Percentiles rank a stretch among this genome's conserved stretches.
These are phyloP conservation scores for Cerastoderma edule DNA, from an alignment of 2,888 invertebrate genomes.

Conservation along the genomic window DNA sequence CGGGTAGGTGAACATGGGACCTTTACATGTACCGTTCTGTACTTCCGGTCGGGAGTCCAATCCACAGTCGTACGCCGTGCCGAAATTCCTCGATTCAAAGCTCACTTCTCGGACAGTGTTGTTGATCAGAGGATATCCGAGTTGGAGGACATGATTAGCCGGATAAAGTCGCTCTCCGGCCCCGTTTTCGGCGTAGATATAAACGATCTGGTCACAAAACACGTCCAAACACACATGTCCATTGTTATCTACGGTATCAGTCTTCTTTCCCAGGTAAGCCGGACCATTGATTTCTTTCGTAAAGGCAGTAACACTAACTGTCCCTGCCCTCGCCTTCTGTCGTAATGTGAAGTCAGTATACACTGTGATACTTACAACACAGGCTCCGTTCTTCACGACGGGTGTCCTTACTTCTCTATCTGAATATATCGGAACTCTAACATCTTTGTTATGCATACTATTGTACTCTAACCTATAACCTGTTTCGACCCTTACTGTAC, in stretches of 20 bases:
- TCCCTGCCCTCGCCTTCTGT: neutral
- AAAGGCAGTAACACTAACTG: constrained; percentile 10
- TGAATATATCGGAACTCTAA: constrained; percentile 5
- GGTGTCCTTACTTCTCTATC: neutral
- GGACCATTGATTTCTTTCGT: constrained; percentile 6
- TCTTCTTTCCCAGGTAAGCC: constrained; percentile 12
- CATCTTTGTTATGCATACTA: constrained; percentile 8
- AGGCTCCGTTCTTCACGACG: constrained; percentile 15
- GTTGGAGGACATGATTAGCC: constrained; percentile 17
- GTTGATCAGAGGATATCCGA: constrained; percentile 1
- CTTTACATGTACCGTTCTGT: constrained; percentile 15
- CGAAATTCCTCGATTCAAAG: constrained; percentile 29
- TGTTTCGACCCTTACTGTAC: neutral
- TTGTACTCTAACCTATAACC: neutral
- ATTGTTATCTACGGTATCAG: neutral
- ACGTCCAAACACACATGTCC: constrained; percentile 24
- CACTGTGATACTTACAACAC: constrained; percentile 31
- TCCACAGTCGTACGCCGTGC: constrained; percentile 13
- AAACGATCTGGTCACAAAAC: constrained; percentile 20
- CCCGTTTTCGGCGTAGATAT: constrained; percentile 20
- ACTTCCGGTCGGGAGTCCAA: neutral
- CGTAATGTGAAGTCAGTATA: constrained; percentile 27
- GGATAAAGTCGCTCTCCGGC: constrained; percentile 17
- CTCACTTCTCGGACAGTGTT: constrained; percentile 16
- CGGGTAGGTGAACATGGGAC: constrained; percentile 20